These are phyloP conservation scores for Amphipyra tragopoginis DNA, from an alignment of 2,888 invertebrate genomes.

Conservation along the genomic window DNA sequence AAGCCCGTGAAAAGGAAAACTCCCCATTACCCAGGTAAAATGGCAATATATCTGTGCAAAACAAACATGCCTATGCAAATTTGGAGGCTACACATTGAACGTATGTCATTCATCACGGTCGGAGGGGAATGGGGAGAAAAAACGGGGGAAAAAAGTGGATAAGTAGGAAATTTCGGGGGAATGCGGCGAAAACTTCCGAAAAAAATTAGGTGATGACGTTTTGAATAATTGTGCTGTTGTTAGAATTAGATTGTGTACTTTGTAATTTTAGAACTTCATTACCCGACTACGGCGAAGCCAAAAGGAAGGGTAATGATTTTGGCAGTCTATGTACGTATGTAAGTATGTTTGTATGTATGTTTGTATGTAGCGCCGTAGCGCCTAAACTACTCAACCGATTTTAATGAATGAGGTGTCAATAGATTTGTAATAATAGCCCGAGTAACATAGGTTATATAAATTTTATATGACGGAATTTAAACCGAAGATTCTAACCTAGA, in stretches of 20 bases:
- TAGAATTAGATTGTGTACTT: background rate
- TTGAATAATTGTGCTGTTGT: constrained; percentile 19
- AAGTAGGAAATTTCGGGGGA: constrained; percentile 28
- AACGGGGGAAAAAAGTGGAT: constrained; percentile 24
- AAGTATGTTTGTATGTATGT: too few relatives aligned
- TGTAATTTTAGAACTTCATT: too few relatives aligned
- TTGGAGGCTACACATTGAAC: constrained; percentile 53
- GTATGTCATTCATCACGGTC: constrained; percentile 58
- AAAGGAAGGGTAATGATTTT: too few relatives aligned
- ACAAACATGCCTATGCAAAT: constrained; percentile 61
- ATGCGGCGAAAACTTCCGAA: constrained; percentile 6
- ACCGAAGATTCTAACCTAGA: too few relatives aligned
- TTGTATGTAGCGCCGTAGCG: too few relatives aligned
- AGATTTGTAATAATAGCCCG: too few relatives aligned
- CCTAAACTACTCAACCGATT: too few relatives aligned
- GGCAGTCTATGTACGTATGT: too few relatives aligned
- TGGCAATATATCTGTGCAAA: constrained; percentile 48
- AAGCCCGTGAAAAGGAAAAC: constrained; percentile 22
- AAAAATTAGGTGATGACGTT: constrained; percentile 6
- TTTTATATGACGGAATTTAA: too few relatives aligned
- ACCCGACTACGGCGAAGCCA: too few relatives aligned
- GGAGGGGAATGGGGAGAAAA: constrained; percentile 16
- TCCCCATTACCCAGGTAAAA: constrained; percentile 47
- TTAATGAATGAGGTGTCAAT: too few relatives aligned
- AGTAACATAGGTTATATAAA: too few relatives aligned